These are phyloP conservation scores for Bolinopsis microptera DNA, from an alignment of 37 sponge, comb jelly and placozoan genomes.

Conservation along the genomic window DNA sequence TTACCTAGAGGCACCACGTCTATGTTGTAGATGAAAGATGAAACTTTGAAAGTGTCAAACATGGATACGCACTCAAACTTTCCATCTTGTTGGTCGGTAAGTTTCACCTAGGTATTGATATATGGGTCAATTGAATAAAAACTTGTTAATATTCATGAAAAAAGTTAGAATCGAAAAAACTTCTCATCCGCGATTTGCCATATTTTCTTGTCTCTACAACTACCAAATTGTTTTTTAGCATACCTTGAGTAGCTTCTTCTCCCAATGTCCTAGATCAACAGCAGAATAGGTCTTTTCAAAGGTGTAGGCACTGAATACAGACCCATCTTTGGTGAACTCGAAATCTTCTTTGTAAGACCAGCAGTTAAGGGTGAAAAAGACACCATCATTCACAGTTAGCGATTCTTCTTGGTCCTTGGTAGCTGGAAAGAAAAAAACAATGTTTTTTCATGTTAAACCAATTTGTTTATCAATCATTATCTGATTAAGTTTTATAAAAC, in stretches of 20 bases:
- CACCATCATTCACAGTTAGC: not conserved
- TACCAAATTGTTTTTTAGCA: not conserved
- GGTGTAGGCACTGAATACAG: not conserved
- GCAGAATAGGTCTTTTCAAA: not conserved
- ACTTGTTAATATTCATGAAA: too few species aligned
- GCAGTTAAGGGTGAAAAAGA: not conserved
- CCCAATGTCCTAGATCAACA: not conserved
- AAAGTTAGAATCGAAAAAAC: too few species aligned
- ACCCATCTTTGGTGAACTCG: not conserved
- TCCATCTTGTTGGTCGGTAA: not conserved
- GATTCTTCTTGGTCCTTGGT: not conserved
- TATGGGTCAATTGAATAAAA: too few species aligned
- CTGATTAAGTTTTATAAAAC: too few species aligned
- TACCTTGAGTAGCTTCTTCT: not conserved
- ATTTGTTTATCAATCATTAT: too few species aligned
- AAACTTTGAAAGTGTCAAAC: not conserved
- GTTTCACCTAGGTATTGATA: too few species aligned
- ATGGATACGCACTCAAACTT: not conserved
- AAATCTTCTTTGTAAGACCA: slow-evolving; percentile 43
- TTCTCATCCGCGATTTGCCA: too few species aligned
- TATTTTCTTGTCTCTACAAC: not conserved
- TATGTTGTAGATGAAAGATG: not conserved
- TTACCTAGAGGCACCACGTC: not conserved
- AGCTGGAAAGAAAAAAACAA: not conserved
- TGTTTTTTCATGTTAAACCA: too few species aligned